Percentiles rank a stretch among this genome's conserved stretches.
phyloP scores from a whole-genome alignment of 2,113 vertebrate genomes.

The Nycticryphes semicollaris region DNA sequence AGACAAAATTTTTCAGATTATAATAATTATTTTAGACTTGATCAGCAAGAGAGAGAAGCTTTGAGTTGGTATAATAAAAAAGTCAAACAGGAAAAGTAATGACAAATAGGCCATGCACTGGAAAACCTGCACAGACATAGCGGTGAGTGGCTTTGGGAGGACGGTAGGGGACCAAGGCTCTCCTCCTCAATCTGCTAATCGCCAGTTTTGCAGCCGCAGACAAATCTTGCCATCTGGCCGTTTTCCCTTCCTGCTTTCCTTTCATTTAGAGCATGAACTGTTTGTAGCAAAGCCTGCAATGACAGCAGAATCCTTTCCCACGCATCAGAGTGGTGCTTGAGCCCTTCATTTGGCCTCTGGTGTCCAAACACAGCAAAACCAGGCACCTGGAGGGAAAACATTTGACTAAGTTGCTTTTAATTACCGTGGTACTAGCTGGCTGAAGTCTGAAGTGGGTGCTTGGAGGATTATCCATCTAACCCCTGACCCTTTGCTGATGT shows the following conservation, averaged over 20 bases:
- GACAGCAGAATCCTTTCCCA: neutral
- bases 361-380: neutral
- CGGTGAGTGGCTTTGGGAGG: neutral
- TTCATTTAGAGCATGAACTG: neutral
- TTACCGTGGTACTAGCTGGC: neutral
- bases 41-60: neutral
- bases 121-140: fast-evolving
- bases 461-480: neutral
- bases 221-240: neutral
- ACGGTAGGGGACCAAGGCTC: fast-evolving
- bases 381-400: neutral
- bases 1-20: neutral
- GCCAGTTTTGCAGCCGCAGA: neutral
- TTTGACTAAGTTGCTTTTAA: neutral
- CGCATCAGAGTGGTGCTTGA: neutral
- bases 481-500: neutral
- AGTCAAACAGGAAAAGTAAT: neutral
- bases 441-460: neutral
- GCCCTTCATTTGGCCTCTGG: neutral
- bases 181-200: neutral
- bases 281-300: neutral
- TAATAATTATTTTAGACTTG: neutral
- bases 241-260: neutral
- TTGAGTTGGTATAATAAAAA: neutral
- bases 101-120: neutral